Conservation (phyloP, 2,797 vertebrate genomes). For the Nannoperca obscura region DNA sequence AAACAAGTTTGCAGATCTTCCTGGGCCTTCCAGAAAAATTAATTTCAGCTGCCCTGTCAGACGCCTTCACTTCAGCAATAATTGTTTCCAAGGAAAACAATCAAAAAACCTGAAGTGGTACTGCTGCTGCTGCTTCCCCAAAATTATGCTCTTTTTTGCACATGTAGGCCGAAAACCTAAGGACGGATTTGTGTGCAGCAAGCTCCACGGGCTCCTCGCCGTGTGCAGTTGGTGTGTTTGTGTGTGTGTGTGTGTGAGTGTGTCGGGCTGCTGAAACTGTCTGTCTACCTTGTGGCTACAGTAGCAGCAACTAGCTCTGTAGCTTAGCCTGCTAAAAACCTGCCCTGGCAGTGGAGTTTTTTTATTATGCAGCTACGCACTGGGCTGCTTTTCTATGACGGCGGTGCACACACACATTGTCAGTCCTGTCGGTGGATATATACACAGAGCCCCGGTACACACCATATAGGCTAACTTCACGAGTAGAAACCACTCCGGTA, state of each 20-base stretch:
- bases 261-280: constrained; percentile 40
- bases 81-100: constrained; percentile 5
- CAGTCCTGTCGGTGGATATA: constrained; percentile 20
- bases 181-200: constrained; percentile 47
- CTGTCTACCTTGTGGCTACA: constrained; percentile 73
- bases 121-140: constrained; percentile 32
- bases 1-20: constrained; percentile 9
- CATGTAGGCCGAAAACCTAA: constrained; percentile 49
- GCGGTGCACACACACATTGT: constrained; percentile 12
- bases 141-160: constrained; percentile 25
- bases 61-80: constrained; percentile 22
- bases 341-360: constrained; percentile 54
- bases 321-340: constrained; percentile 84
- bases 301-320: constrained; percentile 79
- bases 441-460: neutral
- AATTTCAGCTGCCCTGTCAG: constrained; percentile 21
- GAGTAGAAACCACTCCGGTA: constrained; percentile 52
- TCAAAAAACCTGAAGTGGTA: constrained; percentile 16
- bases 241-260: constrained; percentile 8
- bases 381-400: constrained; percentile 26
- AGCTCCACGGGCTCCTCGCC: constrained; percentile 38
- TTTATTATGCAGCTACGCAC: constrained; percentile 57
- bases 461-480: constrained; percentile 70
- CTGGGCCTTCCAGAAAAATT: constrained; percentile 59
- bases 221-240: constrained; percentile 11